phyloP scores from a whole-genome alignment of 37 sponge, comb jelly and placozoan species.

The Hexactinellida sp. region DNA sequence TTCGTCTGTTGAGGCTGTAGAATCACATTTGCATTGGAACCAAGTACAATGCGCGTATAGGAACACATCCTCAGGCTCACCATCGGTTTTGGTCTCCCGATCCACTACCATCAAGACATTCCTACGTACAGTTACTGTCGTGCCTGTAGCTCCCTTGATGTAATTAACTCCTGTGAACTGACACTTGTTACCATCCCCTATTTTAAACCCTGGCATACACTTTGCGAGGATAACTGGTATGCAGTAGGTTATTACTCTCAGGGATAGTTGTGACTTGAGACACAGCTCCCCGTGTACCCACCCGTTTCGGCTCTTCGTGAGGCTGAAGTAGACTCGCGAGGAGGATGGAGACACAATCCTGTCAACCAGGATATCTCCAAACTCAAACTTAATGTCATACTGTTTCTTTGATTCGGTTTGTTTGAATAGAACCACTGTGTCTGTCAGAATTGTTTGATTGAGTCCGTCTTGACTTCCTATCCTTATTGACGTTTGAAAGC shows the following conservation, averaged over 20 bases:
- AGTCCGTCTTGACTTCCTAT: background rate
- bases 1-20: background rate
- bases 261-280: background rate
- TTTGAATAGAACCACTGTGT: background rate
- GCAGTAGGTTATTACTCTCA: background rate
- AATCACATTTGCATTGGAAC: background rate
- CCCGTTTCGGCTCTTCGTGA: background rate
- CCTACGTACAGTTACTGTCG: background rate
- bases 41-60: background rate
- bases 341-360: background rate
- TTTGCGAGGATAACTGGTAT: background rate
- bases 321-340: background rate
- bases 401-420: background rate
- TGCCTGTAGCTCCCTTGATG: background rate
- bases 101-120: background rate
- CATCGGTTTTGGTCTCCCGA: background rate
- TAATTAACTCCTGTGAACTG: background rate
- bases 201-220: background rate
- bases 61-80: background rate
- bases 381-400: background rate
- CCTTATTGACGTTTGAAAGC: background rate
- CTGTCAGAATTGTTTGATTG: background rate
- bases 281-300: background rate
- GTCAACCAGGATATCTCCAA: background rate
- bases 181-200: background rate